Evolutionary conservation across 2,113 vertebrate species (phyloP), one percentile per base, ranked within the genome.

Genomic region (Emydocephalus ijimae): DNA sequence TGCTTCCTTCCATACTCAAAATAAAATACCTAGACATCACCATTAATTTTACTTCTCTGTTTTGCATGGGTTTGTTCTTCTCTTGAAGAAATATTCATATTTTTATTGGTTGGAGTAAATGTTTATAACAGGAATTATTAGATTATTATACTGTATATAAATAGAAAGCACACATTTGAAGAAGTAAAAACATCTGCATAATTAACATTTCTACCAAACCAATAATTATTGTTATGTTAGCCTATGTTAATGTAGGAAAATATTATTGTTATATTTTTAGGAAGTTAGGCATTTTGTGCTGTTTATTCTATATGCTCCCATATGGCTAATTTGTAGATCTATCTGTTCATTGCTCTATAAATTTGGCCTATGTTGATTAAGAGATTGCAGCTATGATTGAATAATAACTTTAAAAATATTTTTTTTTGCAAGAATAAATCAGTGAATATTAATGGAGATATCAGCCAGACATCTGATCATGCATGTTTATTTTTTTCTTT

Each of bases 41-140:
- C 8, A 21, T 34, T 34, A 23, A 4, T 88, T 88, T 54, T 88
- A 88, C 9, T 54, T 26, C n/a, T 55, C 52, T 55, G 9, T 56
- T 55, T 20, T 29, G 11, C 14, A 29, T 48, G 85, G 45, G 7
- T 50, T 52, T 87, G 14, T 87, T 87, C 45, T 14, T 26, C 11
- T 15, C 94, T 91, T 96, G 90, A 90, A 93, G 89, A 59, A 91
- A 34, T 88, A 54, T 52, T 85, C 29, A 18, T 87, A 54, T 57
- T 95, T 94, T 92, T 88, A 95, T 94, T 91, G 90, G 50, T 92
- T 89, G 57, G 93, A 94, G 89, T 88, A 88, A 91, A 88, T 89
- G 92, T 95, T 94, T 94, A 52, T 74, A 92, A 14, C 50, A 94
- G 91, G 90, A 74, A 92, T 18, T 86, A 55, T 43, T 1, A 91